These are phyloP conservation scores for Calephelis nemesis DNA, from an alignment of 1,140 invertebrate genomes.

Conservation along the genomic window DNA sequence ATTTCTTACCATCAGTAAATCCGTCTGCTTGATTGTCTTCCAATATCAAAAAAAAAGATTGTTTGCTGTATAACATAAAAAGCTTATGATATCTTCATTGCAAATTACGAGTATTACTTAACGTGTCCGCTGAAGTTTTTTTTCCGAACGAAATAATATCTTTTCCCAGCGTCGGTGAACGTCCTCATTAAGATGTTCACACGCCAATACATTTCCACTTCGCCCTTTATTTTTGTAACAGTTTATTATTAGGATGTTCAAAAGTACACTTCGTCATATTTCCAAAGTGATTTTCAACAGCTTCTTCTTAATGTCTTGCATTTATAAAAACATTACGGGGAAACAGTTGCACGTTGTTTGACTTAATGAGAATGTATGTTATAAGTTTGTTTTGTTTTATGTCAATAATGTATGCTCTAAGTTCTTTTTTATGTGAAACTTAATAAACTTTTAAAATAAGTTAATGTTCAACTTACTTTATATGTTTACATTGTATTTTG, in stretches of 20 bases:
- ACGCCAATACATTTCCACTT: slow-evolving; percentile 42
- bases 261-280: slow-evolving; percentile 41
- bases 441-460: no score
- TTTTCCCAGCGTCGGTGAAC: slow-evolving; percentile 37
- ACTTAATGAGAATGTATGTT: no score
- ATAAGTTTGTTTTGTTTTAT: no score
- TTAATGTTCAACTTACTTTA: no score
- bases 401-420: no score
- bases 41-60: no score
- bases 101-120: not conserved
- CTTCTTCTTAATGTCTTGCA: not conserved
- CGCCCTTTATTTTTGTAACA: slow-evolving; percentile 51
- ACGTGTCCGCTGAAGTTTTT: not conserved
- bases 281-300: slow-evolving; percentile 28
- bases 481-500: no score
- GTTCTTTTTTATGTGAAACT: no score
- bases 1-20: no score
- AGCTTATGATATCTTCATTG: no score
- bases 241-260: slow-evolving; percentile 49
- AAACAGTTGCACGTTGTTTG: slow-evolving; percentile 1
- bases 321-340: slow-evolving; percentile 17
- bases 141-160: slow-evolving; percentile 24
- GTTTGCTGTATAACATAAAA: no score
- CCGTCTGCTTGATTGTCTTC: no score
- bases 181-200: slow-evolving; percentile 51